Conservation (phyloP, 2,888 invertebrate genomes). For the Atherix ibis region DNA sequence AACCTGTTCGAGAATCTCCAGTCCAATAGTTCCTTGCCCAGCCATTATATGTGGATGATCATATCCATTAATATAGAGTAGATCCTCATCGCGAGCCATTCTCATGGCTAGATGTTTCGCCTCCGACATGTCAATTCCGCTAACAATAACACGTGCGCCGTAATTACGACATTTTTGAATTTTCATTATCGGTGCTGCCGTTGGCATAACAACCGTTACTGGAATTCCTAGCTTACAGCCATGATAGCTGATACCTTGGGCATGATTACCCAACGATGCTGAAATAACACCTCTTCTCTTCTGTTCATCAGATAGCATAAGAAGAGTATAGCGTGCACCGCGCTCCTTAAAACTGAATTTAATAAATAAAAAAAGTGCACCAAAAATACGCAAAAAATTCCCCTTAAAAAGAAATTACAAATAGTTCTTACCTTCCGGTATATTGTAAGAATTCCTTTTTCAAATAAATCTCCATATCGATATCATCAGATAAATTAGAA, state of each 20-base stretch:
- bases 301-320: constrained; percentile 56
- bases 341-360: constrained; percentile 74
- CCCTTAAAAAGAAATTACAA: no score
- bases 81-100: constrained; percentile 50
- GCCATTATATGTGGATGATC: constrained; percentile 93
- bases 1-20: constrained; percentile 86
- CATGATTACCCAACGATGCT: constrained; percentile 90
- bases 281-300: constrained; percentile 70
- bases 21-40: constrained; percentile 85
- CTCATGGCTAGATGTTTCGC: constrained; percentile 66
- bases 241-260: constrained; percentile 64
- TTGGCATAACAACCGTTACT: constrained; percentile 87
- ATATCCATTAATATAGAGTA: constrained; percentile 83
- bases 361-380: neutral
- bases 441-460: constrained; percentile 90
- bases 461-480: constrained; percentile 75
- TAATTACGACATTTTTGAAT: constrained; percentile 72
- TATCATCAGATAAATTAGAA: constrained; percentile 62
- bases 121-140: constrained; percentile 68
- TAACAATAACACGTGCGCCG: constrained; percentile 63
- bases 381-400: no score
- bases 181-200: constrained; percentile 90
- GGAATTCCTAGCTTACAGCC: constrained; percentile 53
- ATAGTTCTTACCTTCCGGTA: constrained; percentile 79
- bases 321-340: constrained; percentile 73